phyloP scores from a whole-genome alignment of 2,113 vertebrate species.

The Calypte anna region DNA sequence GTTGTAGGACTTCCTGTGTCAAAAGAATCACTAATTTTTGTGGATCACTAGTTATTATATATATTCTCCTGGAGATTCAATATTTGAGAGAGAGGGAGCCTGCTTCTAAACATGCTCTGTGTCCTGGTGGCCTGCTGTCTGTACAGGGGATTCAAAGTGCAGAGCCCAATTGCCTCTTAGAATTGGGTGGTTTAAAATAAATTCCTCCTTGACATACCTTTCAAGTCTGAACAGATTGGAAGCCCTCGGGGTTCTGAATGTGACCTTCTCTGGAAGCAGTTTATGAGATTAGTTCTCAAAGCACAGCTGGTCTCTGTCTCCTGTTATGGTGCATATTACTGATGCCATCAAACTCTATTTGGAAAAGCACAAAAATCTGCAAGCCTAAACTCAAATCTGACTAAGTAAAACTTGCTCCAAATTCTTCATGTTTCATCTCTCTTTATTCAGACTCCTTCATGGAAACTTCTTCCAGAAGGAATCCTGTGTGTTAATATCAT shows the following conservation, averaged over 20 bases:
- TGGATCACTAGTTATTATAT: background rate
- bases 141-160: background rate
- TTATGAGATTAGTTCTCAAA: constrained; percentile 65
- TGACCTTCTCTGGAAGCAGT: constrained; percentile 65
- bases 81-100: background rate
- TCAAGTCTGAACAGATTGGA: constrained; percentile 66
- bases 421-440: background rate
- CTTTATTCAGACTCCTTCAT: background rate
- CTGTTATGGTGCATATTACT: constrained; percentile 32
- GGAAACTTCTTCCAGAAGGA: background rate
- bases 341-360: constrained; percentile 52
- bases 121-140: background rate
- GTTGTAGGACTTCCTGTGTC: background rate
- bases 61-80: background rate
- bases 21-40: background rate
- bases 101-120: background rate
- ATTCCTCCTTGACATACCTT: constrained; percentile 60
- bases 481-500: background rate
- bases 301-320: constrained; percentile 52
- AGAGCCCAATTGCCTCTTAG: constrained; percentile 19
- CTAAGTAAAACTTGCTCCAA: background rate
- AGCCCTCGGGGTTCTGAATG: constrained; percentile 39
- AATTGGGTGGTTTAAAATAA: constrained; percentile 37
- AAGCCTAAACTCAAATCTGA: constrained; percentile 21
- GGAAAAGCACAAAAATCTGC: constrained; percentile 18